A percentile compares a stretch with the other conserved stretches of the same genome.
Conservation (phyloP, 2,888 invertebrate species). For the Elysia crispata region DNA sequence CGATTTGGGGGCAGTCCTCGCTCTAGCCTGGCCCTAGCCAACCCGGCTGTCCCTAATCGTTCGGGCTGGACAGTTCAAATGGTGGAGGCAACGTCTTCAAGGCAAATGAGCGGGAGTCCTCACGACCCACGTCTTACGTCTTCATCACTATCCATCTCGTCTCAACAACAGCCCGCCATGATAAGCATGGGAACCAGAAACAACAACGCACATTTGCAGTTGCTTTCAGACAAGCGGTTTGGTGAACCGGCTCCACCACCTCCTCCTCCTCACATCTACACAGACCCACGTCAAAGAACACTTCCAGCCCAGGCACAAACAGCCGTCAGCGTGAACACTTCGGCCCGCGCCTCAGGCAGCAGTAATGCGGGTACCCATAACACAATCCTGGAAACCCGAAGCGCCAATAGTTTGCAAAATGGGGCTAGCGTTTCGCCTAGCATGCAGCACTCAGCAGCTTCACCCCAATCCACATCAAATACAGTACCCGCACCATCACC, state of each 20-base stretch:
- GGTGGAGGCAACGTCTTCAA: too few species aligned
- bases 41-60: constrained; percentile 54
- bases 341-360: neutral
- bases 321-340: constrained; percentile 46
- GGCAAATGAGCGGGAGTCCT: constrained; percentile 72
- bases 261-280: constrained; percentile 57
- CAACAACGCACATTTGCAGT: constrained; percentile 36
- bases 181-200: constrained; percentile 54
- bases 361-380: too few species aligned
- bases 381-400: neutral
- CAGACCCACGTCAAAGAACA: constrained; percentile 63
- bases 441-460: constrained; percentile 52
- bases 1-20: constrained; percentile 62
- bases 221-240: constrained; percentile 65
- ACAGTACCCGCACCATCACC: constrained; percentile 51
- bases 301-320: constrained; percentile 58
- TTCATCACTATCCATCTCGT: constrained; percentile 17
- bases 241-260: constrained; percentile 64
- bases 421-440: constrained; percentile 20
- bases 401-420: constrained; percentile 25
- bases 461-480: constrained; percentile 56
- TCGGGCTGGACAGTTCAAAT: constrained; percentile 73
- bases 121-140: constrained; percentile 63
- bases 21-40: constrained; percentile 62
- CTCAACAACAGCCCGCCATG: constrained; percentile 51